Evolutionary conservation across 2,113 vertebrate species (phyloP), one percentile per base, ranked within the genome.

Genomic region (Sapayoa aenigma): DNA sequence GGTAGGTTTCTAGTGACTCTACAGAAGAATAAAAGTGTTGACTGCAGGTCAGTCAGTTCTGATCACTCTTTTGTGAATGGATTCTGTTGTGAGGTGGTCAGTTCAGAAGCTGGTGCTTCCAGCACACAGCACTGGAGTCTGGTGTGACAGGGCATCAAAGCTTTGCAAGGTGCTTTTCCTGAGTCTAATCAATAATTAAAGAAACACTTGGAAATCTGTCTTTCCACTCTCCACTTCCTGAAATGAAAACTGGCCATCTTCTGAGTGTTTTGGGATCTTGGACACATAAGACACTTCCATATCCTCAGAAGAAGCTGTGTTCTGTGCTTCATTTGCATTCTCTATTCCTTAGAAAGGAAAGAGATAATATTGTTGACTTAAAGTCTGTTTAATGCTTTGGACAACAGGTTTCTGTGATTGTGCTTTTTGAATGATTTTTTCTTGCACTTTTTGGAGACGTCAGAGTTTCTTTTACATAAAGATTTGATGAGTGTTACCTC

Each of bases 121-220:
- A 3, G 9, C 22, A 6, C 2, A 1, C 42, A 58, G 58, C 5
- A 0, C 1, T 60, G 76, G 3, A 39, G 23, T 14, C 11, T 0
- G 5, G 13, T 77, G 68, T 28, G 59, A 23, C 1, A 2, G 14
- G 17, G 6, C 28, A 42, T 59, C 28, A 37, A 2, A 77, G 62
- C 52, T 66, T 49, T 72, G 24, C 19, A 25, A 81, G 42, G 35
- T 50, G 67, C 19, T 92, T 79, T 76, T 60, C 74, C 50, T 13
- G 42, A 75, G 24, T 49, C 41, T 5, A 2, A 3, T 89, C 8
- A 23, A 5, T 89, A 78, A 74, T 41, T 55, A 44, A 63, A 58
- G 22, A 24, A 89, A 19, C 9, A 39, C 33, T 24, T 88, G 63
- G 67, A 71, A 62, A 52, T 80, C 28, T 77, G 5, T 42, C 53